Base-by-base conservation (phyloP, 2,888 invertebrate genomes). In the Euproctis similis region DNA sequence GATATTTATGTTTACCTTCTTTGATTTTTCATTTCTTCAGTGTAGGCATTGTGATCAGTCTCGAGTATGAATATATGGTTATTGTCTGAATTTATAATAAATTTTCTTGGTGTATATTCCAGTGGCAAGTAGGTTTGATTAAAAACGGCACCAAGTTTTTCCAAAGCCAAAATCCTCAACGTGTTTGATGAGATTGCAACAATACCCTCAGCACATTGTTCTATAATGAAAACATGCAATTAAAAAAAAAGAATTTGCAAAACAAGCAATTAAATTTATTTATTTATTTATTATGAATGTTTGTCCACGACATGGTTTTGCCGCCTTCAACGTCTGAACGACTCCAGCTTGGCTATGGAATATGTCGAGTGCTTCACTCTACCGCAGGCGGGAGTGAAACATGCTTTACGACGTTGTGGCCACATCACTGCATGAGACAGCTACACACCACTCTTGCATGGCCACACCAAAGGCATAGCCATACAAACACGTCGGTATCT, bases 151-250 rank as follows among this genome's bases (percentile, higher is more conserved):
- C 99, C 99, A 1, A 99, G 82, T 71, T 99, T 99, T 71, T 99
- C 99, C 30, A 99, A 82, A 0, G 98, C 98, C 70, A 99, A 88
- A 87, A 99, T 99, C 60, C 98, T 87, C 28, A 99, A 84, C 0
- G 98, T 98, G 63, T 99, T 99, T 1, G 97, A 95, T 0, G 98
- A 97, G 67, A 99, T 99, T 0, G 99, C 99, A 0, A 99, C 99
- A 49, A 99, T 97, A 46, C 99, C 99, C 75, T 99, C 99, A 0
- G 97, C 96, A 85, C 99, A 99, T 74, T 99, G 99, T 75, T 99
- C 98, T 46, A 69, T 12, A 29, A 32, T 36, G 59, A 70, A 44
- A 23, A 12, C 3, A 21, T 7, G 10, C 3, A n/a, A n/a, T n/a
- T n/a, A n/a, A n/a, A n/a, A n/a, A n/a, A n/a, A n/a, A n/a, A n/a